These are phyloP conservation scores for Chymomyza caudatula DNA, from an alignment of 2,888 invertebrate genomes.

Conservation along the genomic window DNA sequence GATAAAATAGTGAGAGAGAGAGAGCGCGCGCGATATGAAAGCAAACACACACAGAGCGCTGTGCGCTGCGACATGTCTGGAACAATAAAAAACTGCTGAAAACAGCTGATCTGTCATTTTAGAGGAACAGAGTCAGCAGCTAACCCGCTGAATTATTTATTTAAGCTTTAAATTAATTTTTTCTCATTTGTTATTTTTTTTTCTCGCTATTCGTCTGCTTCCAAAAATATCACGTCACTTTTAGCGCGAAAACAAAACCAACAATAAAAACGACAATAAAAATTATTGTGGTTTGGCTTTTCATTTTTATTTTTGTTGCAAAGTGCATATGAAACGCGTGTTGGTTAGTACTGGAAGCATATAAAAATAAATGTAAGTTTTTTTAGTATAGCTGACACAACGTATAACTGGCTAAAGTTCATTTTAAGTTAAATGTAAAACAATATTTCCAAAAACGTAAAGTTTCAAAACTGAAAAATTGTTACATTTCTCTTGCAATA, in stretches of 20 bases:
- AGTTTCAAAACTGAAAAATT: neutral
- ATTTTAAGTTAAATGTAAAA: conserved; percentile 21
- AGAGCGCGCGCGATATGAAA: neutral
- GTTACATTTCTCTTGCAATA: no score
- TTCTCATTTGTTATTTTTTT: conserved; percentile 22
- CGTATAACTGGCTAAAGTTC: neutral
- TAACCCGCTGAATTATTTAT: conserved; percentile 34
- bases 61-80: neutral
- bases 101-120: conserved; percentile 58
- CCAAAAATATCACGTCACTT: conserved; percentile 36
- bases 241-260: conserved; percentile 35
- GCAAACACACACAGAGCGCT: neutral
- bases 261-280: conserved; percentile 9
- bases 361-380: conserved; percentile 11
- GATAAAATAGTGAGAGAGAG: conserved; percentile 5
- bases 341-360: conserved; percentile 1
- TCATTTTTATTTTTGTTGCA: conserved; percentile 23
- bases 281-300: conserved; percentile 17
- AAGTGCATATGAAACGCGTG: conserved; percentile 31
- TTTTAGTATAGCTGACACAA: neutral
- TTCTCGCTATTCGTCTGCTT: conserved; percentile 4
- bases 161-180: conserved; percentile 37
- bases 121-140: neutral
- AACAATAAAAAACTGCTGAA: conserved; percentile 16
- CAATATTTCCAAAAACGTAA: conserved; percentile 4